Evolutionary conservation across 2,888 invertebrate genomes (phyloP), one percentile per base, ranked within the genome.

Genomic region (Oscheius sp.): DNA sequence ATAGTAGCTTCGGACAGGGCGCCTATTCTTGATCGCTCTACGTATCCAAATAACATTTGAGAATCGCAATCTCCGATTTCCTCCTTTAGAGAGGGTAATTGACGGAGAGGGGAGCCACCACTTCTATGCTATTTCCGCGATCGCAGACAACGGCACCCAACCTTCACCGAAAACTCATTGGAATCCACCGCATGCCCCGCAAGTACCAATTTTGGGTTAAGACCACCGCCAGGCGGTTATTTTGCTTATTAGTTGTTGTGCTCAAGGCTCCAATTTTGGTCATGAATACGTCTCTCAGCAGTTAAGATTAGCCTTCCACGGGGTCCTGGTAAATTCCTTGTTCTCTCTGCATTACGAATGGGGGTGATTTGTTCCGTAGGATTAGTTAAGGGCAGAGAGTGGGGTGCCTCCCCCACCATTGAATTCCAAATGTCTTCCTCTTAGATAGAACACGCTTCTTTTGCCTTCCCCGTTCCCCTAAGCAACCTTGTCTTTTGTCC

Each of bases 51-150:
- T 35, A 35, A 35, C 35, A 35, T 35, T 35, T 35, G 35, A 35
- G 35, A 9, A 35, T 35, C 16, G 66, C 66, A 66, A 66, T 66
- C 66, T 66, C 66, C 66, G 66, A 23, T 66, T 23, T 66, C 52
- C 29, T 49, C 49, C 18, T 41, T 35, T 35, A 35, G 35, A 35
- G 35, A n/a, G 61, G 45, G 41, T 61, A 61, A 61, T 61, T 61
- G 61, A 61, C 61, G 61, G 45, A n/a, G n/a, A n/a, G n/a, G n/a
- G n/a, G n/a, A 35, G 35, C 61, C 25, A 46, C 64, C 46, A 64
- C 49, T 66, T 66, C 49, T 49, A 66, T 35, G 46, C 52, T 35
- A 66, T 66, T 66, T 66, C 66, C 66, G 49, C 25, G 52, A 49
- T 66, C 49, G 52, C 52, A 66, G 49, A 66, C 66, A 29, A 27